Evolutionary conservation across 2,797 vertebrate genomes (phyloP), one percentile per base, ranked within the genome.

Genomic region (Gallinago solitaria): DNA sequence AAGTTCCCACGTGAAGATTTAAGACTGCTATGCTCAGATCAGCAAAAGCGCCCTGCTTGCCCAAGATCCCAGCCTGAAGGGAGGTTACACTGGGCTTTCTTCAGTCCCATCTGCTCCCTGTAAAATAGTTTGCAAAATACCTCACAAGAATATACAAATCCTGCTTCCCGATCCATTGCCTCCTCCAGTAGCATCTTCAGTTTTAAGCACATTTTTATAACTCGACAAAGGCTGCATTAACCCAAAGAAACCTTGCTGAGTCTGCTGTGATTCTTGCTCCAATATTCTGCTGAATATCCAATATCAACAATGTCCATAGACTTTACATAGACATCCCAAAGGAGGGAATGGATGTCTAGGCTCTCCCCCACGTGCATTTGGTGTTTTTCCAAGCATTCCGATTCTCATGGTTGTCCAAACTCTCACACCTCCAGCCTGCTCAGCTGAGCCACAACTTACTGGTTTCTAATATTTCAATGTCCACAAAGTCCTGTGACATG

Each of bases 341-440:
- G 50, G 19, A 84, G 9, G n/a, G 25, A 20, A 32, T 9, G 12
- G 11, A 15, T 47, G 33, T 50, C n/a, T 73, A 61, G 33, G 27
- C 19, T 56, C 50, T 37, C 35, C n/a, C 5, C 13, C 4, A 1
- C 5, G 14, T 59, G 65, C n/a, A 18, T 33, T 54, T 0, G 1
- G 21, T 53, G 45, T 12, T 77, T 67, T 41, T 59, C 30, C 23
- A 53, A 48, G 32, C 13, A 17, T 59, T 87, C 39, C 50, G 12
- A 37, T 53, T 71, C 39, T 41, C 39, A 60, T 0, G 2, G 21
- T 32, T 11, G 24, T 41, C 39, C 39, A 83, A 87, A 60, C 39
- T 32, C 30, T 59, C 30, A 65, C 47, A 60, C 15, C 59, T 65
- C 51, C 1, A 7, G 12, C 37, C 57, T 70, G 50, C 56, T 57